These are phyloP conservation scores for Apostichopus japonicus DNA, from an alignment of 35 echinoderm and acorn worm genomes.

Conservation along the genomic window DNA sequence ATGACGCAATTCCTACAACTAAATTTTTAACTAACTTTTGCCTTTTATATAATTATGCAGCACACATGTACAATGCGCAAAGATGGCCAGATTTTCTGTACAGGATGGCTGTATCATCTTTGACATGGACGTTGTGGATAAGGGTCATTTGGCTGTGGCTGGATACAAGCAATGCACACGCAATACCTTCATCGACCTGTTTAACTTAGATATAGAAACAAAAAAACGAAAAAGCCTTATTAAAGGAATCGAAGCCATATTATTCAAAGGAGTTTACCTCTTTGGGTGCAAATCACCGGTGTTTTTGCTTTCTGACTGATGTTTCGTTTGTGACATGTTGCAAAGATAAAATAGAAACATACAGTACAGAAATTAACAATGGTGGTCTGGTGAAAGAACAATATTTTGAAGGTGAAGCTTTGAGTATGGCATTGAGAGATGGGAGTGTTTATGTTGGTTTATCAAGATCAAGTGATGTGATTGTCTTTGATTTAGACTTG, in stretches of 20 bases:
- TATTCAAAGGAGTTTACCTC: background rate
- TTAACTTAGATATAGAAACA: too few species aligned
- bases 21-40: too few species aligned
- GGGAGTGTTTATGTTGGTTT: background rate
- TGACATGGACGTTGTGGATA: too few species aligned
- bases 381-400: background rate
- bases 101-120: too few species aligned
- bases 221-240: background rate
- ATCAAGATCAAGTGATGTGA: background rate
- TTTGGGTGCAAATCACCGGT: background rate
- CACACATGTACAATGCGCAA: too few species aligned
- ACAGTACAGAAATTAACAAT: background rate
- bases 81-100: too few species aligned
- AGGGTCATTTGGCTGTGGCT: too few species aligned
- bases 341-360: background rate
- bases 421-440: background rate
- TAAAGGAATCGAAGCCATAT: background rate
- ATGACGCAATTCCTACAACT: too few species aligned
- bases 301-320: background rate
- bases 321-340: background rate
- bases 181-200: too few species aligned
- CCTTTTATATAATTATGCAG: too few species aligned
- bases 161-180: too few species aligned
- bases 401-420: background rate
- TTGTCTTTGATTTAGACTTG: background rate